Conservation (phyloP, 1,140 invertebrate genomes). For the Drosophila sturtevanti region DNA sequence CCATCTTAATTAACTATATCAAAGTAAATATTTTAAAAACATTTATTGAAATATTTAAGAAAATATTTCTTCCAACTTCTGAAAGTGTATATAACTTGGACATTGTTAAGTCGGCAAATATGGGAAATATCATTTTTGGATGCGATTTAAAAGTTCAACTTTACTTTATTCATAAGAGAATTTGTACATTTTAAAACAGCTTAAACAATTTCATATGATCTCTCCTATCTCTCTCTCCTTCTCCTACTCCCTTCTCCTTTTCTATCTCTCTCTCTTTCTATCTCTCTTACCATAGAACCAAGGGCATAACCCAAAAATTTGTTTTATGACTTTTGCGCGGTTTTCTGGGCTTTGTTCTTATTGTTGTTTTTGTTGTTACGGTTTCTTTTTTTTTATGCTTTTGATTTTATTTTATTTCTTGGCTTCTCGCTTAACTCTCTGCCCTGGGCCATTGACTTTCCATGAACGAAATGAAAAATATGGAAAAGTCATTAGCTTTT, state of each 20-base stretch:
- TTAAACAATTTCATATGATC: conserved; percentile 2
- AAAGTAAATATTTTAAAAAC: too few relatives aligned
- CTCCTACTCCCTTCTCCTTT: background rate
- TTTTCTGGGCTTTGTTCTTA: conserved; percentile 16
- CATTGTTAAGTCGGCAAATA: background rate
- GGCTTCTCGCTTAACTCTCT: conserved; percentile 18
- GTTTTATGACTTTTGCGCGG: conserved; percentile 59
- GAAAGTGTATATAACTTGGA: background rate
- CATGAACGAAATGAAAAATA: conserved; percentile 37
- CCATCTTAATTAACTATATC: too few relatives aligned
- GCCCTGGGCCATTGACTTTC: conserved; percentile 58
- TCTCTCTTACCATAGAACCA: background rate
- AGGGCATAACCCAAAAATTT: conserved; percentile 45
- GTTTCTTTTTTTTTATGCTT: conserved; percentile 55
- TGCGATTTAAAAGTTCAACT: background rate
- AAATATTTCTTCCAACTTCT: too few relatives aligned
- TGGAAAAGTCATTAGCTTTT: conserved; percentile 74
- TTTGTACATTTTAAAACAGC: background rate
- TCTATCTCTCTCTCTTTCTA: background rate
- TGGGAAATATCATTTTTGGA: background rate
- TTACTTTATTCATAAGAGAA: background rate
- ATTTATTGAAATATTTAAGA: too few relatives aligned
- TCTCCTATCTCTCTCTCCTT: background rate
- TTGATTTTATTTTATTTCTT: conserved; percentile 63
- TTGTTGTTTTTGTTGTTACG: conserved; percentile 14